phyloP scores from a whole-genome alignment of 2,113 vertebrate genomes.

The Lophochroa leadbeateri region DNA sequence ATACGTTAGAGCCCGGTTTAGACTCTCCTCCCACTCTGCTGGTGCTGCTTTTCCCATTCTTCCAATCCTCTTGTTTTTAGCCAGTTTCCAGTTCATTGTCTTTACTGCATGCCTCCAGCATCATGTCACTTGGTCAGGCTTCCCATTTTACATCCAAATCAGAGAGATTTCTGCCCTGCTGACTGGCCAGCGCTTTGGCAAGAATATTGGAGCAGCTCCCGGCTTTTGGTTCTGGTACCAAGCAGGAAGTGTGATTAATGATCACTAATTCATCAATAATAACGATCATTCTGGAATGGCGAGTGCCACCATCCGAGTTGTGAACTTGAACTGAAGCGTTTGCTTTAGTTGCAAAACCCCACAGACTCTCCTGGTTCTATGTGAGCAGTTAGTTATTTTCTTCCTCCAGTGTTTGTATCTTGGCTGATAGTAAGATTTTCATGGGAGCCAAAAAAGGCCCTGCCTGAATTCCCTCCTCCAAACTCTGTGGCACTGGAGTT shows the following conservation, averaged over 20 bases:
- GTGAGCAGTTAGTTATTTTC: background rate
- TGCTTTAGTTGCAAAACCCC: background rate
- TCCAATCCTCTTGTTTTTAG: background rate
- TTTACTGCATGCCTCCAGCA: background rate
- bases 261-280: background rate
- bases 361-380: background rate
- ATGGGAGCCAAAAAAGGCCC: background rate
- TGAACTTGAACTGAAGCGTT: background rate
- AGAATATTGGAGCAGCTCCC: background rate
- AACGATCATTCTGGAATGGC: background rate
- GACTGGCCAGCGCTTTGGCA: background rate
- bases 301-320: background rate
- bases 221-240: background rate
- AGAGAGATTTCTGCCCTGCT: background rate
- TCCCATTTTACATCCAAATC: background rate
- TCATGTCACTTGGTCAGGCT: background rate
- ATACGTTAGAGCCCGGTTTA: rapidly evolving
- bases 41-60: background rate
- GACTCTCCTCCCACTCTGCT: background rate
- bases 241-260: background rate
- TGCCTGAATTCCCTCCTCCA: background rate
- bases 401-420: background rate
- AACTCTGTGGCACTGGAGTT: background rate
- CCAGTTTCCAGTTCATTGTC: background rate
- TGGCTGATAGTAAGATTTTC: background rate